Evolutionary conservation across 1,140 invertebrate genomes (phyloP), one percentile per base, ranked within the genome.

Genomic region (Drosophila prosaltans): DNA sequence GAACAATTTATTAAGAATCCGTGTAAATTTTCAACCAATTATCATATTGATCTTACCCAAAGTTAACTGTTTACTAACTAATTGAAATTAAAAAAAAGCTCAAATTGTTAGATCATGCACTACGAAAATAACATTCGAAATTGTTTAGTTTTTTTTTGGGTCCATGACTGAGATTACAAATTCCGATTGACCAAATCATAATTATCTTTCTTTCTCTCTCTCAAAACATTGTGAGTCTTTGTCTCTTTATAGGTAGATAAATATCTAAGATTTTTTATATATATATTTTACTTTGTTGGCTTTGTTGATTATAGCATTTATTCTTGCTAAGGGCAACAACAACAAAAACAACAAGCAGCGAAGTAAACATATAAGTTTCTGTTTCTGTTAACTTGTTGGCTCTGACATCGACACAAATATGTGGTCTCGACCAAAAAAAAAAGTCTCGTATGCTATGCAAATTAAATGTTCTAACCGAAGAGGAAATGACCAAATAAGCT

Each of bases 401-500:
- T 30, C 26, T 9, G n/a, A 5, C 43, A 62, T 74, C 58, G 73
- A 54, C 65, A 69, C 64, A 84, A 84, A 80, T 67, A 80, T 84
- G 81, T 57, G 81, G 74, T 70, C 72, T 60, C 39, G 41, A 70
- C 60, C 68, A 51, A 61, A 68, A 30, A 30, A 30, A 30, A 30
- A 79, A 71, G 65, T 74, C 58, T 69, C 48, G 67, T 51, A 41
- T 36, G 61, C 43, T 86, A 86, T 86, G 84, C 80, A 86, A 86
- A 86, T 86, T 66, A 80, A 86, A 80, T 69, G 72, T 80, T 82
- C 72, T 84, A 77, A 69, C 68, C 32, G 32, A 39, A 48, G 83
- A 80, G 80, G 80, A 86, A 86, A 86, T 86, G 83, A 82, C 83
- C 83, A 86, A 88, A 86, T 85, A 51, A 8, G 24, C 21, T 10